Base-by-base conservation (phyloP, 2,888 invertebrate species). In the Clitarchus hookeri region DNA sequence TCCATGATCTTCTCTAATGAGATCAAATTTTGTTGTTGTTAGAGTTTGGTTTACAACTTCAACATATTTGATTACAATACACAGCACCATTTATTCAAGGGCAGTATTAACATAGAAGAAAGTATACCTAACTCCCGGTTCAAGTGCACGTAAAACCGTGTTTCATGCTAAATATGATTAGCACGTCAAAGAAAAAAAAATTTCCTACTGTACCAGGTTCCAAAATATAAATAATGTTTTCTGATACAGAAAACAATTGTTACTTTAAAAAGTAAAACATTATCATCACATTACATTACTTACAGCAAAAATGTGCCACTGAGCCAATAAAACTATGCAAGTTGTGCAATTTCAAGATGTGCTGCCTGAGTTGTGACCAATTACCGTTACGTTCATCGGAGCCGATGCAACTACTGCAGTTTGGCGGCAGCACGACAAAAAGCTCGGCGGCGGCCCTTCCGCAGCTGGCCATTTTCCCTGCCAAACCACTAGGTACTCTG, bases 231-330 rank as follows among this genome's bases (percentile, higher is more conserved):
- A 86, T 79, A 83, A 84, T 86, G 86, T 86, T 86, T 86, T 86
- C 86, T 86, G 86, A 86, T 86, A 86, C 86, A 86, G 88, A 88
- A 88, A 88, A 88, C 90, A 89, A 89, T 90, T 88, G 88, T 86
- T 83, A 85, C 78, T 86, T 86, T 44, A 85, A 77, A 84, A 86
- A 86, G 65, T 86, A 84, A 86, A 86, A 86, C 82, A 65, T 85
- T 83, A 83, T 82, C 53, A n/a, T 65, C 44, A 79, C 80, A 79
- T 65, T 79, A 79, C 80, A 79, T 25, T 83, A 26, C 26, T 48
- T 53, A 79, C 90, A 90, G 89, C 89, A 89, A 90, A 36, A 89
- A 88, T 88, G 90, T 90, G 90, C 89, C 65, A n/a, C 65, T 23
- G 48, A 26, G 54, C 48, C 19, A 27, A 84, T 84, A 84, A 48